Percentiles rank a stretch among this genome's conserved stretches.
Conservation (phyloP, 2,888 invertebrate species). For the Orchesellides sinensis region DNA sequence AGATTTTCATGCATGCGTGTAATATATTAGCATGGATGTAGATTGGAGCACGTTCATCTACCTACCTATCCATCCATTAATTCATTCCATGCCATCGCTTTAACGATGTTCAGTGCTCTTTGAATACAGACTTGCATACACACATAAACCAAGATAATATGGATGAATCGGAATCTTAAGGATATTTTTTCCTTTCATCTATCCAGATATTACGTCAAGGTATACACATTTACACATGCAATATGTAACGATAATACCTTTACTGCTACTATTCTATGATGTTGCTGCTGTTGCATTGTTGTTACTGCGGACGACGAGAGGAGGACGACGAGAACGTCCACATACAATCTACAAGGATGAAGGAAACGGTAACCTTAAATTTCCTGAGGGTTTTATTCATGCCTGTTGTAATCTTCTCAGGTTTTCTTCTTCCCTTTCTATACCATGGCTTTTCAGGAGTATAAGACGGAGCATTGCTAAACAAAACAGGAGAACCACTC, state of each 20-base stretch:
- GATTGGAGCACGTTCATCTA: conserved; percentile 46
- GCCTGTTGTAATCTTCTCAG: conserved; percentile 67
- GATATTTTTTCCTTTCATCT: background rate
- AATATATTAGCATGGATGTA: conserved; percentile 24
- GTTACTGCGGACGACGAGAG: background rate
- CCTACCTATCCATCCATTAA: conserved; percentile 52
- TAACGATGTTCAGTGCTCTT: conserved; percentile 39
- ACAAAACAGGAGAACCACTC: conserved; percentile 14
- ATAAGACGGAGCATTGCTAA: conserved; percentile 1
- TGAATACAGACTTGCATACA: conserved; percentile 20
- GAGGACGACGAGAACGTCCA: conserved; percentile 11
- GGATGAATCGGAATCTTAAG: background rate
- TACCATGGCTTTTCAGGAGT: conserved; percentile 26
- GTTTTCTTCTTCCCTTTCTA: conserved; percentile 38
- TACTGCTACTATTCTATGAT: background rate
- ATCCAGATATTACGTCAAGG: background rate
- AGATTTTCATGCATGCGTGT: background rate
- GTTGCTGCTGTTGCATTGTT: background rate
- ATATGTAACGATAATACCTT: too few species aligned
- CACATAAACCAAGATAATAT: too few species aligned
- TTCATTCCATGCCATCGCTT: conserved; percentile 58
- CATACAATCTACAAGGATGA: conserved; percentile 51
- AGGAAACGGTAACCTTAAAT: conserved; percentile 67
- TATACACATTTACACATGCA: background rate
- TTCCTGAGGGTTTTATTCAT: conserved; percentile 67